These are phyloP conservation scores for Siniperca obscura DNA, from an alignment of 2,797 vertebrate genomes.

Conservation along the genomic window DNA sequence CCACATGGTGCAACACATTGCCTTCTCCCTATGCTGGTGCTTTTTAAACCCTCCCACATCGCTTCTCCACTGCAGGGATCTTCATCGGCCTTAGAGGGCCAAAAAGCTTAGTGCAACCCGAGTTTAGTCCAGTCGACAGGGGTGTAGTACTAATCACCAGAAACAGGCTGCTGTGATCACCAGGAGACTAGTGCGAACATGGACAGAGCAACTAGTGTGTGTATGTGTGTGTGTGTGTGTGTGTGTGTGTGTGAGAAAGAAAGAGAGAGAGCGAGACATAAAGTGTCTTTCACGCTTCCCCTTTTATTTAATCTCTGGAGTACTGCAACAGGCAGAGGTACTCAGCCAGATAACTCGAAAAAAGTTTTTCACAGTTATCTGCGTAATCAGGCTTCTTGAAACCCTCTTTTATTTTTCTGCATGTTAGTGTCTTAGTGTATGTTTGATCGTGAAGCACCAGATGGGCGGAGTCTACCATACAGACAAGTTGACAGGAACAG, in stretches of 20 bases:
- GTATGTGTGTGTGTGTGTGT: constrained; percentile 14
- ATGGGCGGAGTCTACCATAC: constrained; percentile 23
- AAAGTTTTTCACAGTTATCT: constrained; percentile 47
- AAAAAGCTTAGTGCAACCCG: constrained; percentile 60
- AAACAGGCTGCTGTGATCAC: constrained; percentile 70
- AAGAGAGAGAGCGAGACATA: background rate
- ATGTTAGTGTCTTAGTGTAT: constrained; percentile 11
- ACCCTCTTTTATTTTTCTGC: constrained; percentile 35
- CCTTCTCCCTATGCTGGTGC: constrained; percentile 49
- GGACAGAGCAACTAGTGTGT: constrained; percentile 41
- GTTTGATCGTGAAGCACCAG: constrained; percentile 36
- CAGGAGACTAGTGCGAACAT: constrained; percentile 53
- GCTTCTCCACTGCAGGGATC: constrained; percentile 62
- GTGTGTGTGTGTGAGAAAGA: constrained; percentile 2
- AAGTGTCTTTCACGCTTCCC: constrained; percentile 24
- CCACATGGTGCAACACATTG: constrained; percentile 49
- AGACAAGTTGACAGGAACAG: constrained; percentile 28
- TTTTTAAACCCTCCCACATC: constrained; percentile 58
- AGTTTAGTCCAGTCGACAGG: constrained; percentile 69
- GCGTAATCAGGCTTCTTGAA: constrained; percentile 38
- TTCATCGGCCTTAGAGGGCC: constrained; percentile 55
- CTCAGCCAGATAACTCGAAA: constrained; percentile 42
- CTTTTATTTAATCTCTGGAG: constrained; percentile 40
- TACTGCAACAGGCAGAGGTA: constrained; percentile 38
- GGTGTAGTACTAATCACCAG: constrained; percentile 73